These are phyloP conservation scores for Macrosiphum euphorbiae DNA, from an alignment of 2,888 invertebrate species.

Conservation along the genomic window DNA sequence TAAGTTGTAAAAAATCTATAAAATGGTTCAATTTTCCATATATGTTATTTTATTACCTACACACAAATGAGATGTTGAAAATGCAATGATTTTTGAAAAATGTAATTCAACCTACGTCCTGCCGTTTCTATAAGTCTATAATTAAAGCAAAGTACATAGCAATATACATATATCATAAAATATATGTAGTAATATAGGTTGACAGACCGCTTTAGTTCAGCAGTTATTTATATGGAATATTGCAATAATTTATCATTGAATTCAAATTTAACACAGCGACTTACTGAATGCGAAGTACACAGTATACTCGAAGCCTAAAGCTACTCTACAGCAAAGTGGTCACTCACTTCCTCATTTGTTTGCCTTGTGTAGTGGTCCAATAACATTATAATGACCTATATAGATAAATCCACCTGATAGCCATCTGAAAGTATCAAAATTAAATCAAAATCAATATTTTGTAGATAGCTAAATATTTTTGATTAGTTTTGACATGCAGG, in stretches of 20 bases:
- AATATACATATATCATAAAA: no score
- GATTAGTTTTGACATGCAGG: neutral
- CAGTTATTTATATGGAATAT: neutral
- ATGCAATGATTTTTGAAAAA: no score
- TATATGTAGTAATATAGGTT: neutral
- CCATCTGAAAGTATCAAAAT: neutral
- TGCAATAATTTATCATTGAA: neutral
- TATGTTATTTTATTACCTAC: no score
- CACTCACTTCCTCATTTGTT: neutral
- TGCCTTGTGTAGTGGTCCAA: neutral
- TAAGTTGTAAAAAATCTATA: no score
- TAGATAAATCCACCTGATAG: neutral
- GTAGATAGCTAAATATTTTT: neutral
- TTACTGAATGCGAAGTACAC: neutral
- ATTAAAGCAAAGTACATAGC: no score
- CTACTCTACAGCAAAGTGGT: neutral
- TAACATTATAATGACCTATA: neutral
- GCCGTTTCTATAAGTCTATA: no score
- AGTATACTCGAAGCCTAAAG: neutral
- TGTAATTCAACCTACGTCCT: neutral
- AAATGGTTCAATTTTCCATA: no score
- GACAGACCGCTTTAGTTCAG: neutral
- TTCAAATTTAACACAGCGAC: neutral
- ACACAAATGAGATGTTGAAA: no score
- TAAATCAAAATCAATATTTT: neutral